Evolutionary conservation across 2,888 invertebrate genomes (phyloP).

Genomic region (Cosmorhoe ocellata): DNA sequence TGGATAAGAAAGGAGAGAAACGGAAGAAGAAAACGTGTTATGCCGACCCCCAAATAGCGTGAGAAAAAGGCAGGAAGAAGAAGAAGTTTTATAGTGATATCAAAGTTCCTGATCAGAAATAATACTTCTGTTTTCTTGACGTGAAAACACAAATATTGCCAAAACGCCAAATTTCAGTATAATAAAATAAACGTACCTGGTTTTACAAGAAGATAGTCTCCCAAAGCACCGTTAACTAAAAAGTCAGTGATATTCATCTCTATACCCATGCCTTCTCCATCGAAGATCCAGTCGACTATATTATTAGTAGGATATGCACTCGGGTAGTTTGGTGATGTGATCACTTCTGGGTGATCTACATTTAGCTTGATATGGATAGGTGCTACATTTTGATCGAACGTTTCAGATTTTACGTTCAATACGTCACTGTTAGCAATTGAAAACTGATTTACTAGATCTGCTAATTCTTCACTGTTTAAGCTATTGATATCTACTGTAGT

Average conservation of each 20-base stretch:
- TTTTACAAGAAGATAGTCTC: conserved; percentile 68
- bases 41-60: too few relatives aligned
- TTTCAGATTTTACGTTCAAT: conserved; percentile 41
- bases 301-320: conserved; percentile 55
- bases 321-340: conserved; percentile 63
- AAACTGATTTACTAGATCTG: conserved; percentile 50
- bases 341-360: conserved; percentile 45
- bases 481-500: conserved; percentile 36
- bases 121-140: too few relatives aligned
- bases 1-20: too few relatives aligned
- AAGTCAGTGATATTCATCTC: conserved; percentile 71
- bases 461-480: conserved; percentile 45
- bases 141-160: too few relatives aligned
- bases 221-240: conserved; percentile 55
- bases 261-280: conserved; percentile 66
- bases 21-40: too few relatives aligned
- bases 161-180: too few relatives aligned
- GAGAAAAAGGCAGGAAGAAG: too few relatives aligned
- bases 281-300: conserved; percentile 62
- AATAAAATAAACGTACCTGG: conserved; percentile 73
- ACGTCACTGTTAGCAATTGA: conserved; percentile 39
- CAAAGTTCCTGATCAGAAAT: too few relatives aligned
- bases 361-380: conserved; percentile 47
- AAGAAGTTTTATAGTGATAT: too few relatives aligned
- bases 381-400: conserved; percentile 39